Conservation (phyloP, 2,797 vertebrate genomes). For the Cryptoblepharus egeriae region DNA sequence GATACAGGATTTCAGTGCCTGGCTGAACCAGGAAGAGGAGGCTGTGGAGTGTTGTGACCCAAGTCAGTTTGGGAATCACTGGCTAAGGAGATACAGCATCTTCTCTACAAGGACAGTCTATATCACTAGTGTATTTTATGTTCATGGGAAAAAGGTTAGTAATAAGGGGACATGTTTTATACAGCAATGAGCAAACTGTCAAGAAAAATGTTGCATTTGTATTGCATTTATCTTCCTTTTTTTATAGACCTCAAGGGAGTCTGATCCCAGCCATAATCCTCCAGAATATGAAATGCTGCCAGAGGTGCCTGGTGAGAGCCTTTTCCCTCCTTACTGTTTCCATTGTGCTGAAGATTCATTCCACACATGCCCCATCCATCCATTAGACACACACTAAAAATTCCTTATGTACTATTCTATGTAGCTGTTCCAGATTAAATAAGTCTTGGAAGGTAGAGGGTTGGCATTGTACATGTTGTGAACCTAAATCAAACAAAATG, state of each 20-base stretch:
- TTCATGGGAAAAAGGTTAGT: no score
- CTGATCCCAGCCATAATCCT: constrained; percentile 78
- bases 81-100: no score
- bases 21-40: no score
- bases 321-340: background rate
- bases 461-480: background rate
- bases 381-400: background rate
- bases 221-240: background rate
- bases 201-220: no score
- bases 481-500: background rate
- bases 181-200: no score
- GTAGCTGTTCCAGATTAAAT: background rate
- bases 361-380: background rate
- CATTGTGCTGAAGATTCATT: background rate
- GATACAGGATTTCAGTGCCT: no score
- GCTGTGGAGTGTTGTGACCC: no score
- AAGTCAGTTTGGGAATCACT: no score
- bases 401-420: background rate
- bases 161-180: no score
- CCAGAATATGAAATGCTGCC: constrained; percentile 44
- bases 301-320: constrained; percentile 30
- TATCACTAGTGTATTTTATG: no score
- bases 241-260: constrained; percentile 81
- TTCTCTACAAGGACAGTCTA: no score
- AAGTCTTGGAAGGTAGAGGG: background rate